Evolutionary conservation across 2,888 invertebrate species (phyloP).

Genomic region (Caenorhabditis drosophilae): DNA sequence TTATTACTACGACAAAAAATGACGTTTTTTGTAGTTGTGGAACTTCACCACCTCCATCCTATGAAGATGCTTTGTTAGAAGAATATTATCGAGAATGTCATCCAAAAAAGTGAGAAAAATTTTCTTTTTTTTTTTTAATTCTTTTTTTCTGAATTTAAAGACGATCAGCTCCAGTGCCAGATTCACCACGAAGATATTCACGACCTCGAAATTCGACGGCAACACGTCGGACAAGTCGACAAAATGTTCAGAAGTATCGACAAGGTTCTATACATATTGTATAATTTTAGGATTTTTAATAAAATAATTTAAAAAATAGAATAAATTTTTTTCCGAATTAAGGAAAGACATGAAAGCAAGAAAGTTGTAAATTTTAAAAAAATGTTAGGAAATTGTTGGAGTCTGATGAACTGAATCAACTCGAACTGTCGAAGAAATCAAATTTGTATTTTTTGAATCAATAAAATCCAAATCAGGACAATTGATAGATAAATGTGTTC

Average conservation of each 20-base stretch:
- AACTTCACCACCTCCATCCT: slow-evolving; percentile 67
- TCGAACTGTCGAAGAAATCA: slow-evolving; percentile 59
- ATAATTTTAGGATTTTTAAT: background rate
- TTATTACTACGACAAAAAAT: background rate
- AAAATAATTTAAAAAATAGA: background rate
- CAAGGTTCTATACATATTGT: slow-evolving; percentile 25
- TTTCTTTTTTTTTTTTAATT: background rate
- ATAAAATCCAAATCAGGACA: slow-evolving; percentile 58
- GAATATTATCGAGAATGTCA: slow-evolving; percentile 65
- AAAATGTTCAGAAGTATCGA: slow-evolving; percentile 8
- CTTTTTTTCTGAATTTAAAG: slow-evolving; percentile 10
- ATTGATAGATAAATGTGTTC: slow-evolving; percentile 37
- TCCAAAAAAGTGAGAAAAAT: slow-evolving; percentile 39
- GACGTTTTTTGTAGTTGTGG: slow-evolving; percentile 46
- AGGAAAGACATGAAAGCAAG: too few species aligned
- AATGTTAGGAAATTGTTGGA: slow-evolving; percentile 31
- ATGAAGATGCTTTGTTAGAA: slow-evolving; percentile 67
- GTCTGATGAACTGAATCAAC: slow-evolving; percentile 55
- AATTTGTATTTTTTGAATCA: slow-evolving; percentile 52
- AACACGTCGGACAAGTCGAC: slow-evolving; percentile 17
- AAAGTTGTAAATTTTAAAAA: background rate
- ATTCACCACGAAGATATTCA: slow-evolving; percentile 19
- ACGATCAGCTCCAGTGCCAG: slow-evolving; percentile 28
- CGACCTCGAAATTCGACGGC: slow-evolving; percentile 9
- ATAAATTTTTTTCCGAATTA: background rate